Percentiles rank a stretch among this genome's conserved stretches.
phyloP scores from a whole-genome alignment of 2,888 invertebrate species.

The Drosophila koepferae region DNA sequence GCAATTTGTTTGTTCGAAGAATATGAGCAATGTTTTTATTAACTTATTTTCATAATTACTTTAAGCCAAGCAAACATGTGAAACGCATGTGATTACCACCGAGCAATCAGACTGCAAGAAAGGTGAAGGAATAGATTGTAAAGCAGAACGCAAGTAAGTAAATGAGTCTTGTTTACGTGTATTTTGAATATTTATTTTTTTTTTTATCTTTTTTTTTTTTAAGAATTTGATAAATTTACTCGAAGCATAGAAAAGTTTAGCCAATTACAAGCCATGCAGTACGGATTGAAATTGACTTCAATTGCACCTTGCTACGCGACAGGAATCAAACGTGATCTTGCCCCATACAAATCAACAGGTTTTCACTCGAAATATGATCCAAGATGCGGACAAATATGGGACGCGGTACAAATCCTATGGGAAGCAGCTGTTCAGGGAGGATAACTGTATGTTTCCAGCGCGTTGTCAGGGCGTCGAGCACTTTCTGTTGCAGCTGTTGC shows the following conservation, averaged over 20 bases:
- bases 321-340: constrained; percentile 90
- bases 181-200: neutral
- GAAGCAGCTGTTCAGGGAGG: constrained; percentile 92
- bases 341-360: constrained; percentile 88
- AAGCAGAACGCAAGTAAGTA: constrained; percentile 40
- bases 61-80: constrained; percentile 13
- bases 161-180: neutral
- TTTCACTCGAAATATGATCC: constrained; percentile 89
- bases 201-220: constrained; percentile 11
- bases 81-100: constrained; percentile 28
- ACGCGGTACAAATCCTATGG: constrained; percentile 93
- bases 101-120: neutral
- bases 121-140: neutral
- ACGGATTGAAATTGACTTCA: constrained; percentile 78
- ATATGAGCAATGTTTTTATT: constrained; percentile 51
- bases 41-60: constrained; percentile 33
- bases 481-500: constrained; percentile 90
- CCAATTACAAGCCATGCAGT: constrained; percentile 87
- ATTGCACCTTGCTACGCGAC: constrained; percentile 89
- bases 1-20: constrained; percentile 44
- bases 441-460: constrained; percentile 95
- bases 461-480: constrained; percentile 96
- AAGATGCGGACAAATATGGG: constrained; percentile 87
- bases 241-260: constrained; percentile 85
- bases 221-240: constrained; percentile 73